phyloP scores from a whole-genome alignment of 1,140 invertebrate species.

The Trichonephila clavipes region DNA sequence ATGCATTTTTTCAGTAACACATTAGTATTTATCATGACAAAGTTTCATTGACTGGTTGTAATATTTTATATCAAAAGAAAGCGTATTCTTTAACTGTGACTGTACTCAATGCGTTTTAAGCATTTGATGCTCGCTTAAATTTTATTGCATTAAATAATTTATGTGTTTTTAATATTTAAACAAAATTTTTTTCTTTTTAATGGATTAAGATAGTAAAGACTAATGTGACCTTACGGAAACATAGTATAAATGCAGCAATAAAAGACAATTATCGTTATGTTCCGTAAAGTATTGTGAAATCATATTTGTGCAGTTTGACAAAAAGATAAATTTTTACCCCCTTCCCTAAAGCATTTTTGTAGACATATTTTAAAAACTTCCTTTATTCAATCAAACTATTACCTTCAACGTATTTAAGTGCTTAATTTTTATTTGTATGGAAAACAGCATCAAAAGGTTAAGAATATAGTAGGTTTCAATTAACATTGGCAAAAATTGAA shows the following conservation, averaged over 20 bases:
- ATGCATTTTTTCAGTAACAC: conserved; percentile 38
- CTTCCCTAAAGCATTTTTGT: too few species aligned
- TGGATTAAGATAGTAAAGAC: neutral
- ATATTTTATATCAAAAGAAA: conserved; percentile 8
- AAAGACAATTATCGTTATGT: neutral
- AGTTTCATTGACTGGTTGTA: conserved; percentile 25
- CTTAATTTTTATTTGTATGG: too few species aligned
- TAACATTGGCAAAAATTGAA: too few species aligned
- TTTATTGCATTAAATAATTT: conserved; percentile 7
- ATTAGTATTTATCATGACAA: conserved; percentile 34
- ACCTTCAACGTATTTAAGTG: too few species aligned
- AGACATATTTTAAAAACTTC: too few species aligned
- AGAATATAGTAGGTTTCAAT: too few species aligned
- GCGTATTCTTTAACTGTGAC: conserved; percentile 6
- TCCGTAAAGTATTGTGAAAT: neutral
- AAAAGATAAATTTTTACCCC: too few species aligned
- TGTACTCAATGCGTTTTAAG: conserved; percentile 42
- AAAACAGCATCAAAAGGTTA: too few species aligned
- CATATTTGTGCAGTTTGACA: conserved; percentile 29
- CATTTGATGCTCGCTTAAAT: conserved; percentile 20
- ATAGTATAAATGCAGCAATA: conserved; percentile 42
- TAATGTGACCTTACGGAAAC: neutral
- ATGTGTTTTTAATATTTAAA: neutral
- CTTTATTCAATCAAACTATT: too few species aligned
- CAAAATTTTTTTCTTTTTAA: neutral